Base-by-base conservation (phyloP, 1,140 invertebrate genomes). In the Aleiodes sp. region DNA sequence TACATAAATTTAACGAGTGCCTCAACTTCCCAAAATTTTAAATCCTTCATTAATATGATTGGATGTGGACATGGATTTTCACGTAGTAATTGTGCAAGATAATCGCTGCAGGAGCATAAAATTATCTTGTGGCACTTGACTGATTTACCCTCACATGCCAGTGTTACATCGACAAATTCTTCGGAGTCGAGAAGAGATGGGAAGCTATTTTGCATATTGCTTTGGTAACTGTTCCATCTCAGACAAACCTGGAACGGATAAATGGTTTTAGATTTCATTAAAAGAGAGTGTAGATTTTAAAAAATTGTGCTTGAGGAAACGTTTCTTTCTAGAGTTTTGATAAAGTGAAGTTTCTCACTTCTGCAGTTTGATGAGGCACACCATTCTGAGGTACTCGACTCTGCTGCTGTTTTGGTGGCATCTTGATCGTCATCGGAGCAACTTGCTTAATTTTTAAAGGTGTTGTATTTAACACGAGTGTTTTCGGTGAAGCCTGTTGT, bases 1-100 rank as follows among this genome's bases (percentile, higher is more conserved):
- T 94, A 95, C 93, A 94, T 95, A 75, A 95, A 95, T 80, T 94
- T 93, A 24, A 94, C 92, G n/a, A 95, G 82, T 0, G 93, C 92
- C 76, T 94, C 93, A 75, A 95, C 91, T 77, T 94, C 93, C 87
- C 92, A 94, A 77, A 93, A 93, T 75, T 91, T 89, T 87, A 94
- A 90, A 75, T 94, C 92, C 74, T 93, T 91, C 88, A 95, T 91
- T 57, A 95, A 89, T 26, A 95, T 94, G 46, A 95, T 94, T 7
- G 94, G 94, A 84, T 96, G 94, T 72, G 94, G 91, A 84, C 93
- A 95, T 0, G 93, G 93, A 86, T 94, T 95, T 79, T 94, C 91
- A 8, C 93, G 88, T 46, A 96, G 83, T 29, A 95, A 84, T 70
- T 91, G 88, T 77, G 94, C 93, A 69, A 95, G 91, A 82, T 95